Evolutionary conservation across 2,113 vertebrate genomes (phyloP).

Genomic region (Willisornis vidua): DNA sequence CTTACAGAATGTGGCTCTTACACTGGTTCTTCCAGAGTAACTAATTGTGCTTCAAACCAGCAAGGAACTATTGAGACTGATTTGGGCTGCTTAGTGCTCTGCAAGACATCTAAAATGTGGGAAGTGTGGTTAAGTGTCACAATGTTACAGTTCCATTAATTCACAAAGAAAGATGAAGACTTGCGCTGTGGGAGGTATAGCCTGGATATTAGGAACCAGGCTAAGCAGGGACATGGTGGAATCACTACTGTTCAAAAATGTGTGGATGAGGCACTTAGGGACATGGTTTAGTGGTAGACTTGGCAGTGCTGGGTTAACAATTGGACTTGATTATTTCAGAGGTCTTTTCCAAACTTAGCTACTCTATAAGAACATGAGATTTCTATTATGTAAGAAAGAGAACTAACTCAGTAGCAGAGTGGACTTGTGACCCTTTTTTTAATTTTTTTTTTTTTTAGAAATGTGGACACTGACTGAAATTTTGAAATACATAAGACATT

Average conservation of each 20-base stretch:
- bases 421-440: background rate
- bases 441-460: background rate
- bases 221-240: background rate
- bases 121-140: background rate
- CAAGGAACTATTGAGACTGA: background rate
- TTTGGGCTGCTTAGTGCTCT: background rate
- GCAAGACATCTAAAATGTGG: background rate
- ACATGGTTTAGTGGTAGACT: background rate
- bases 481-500: background rate
- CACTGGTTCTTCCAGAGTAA: background rate
- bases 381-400: background rate
- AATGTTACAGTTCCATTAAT: background rate
- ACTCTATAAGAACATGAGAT: background rate
- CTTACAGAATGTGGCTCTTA: background rate
- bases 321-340: background rate
- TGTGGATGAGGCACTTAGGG: background rate
- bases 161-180: background rate
- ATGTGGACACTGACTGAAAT: background rate
- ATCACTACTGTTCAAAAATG: rapidly evolving
- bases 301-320: background rate
- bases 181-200: background rate
- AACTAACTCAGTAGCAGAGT: background rate
- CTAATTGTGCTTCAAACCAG: background rate
- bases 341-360: background rate
- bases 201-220: background rate